These are phyloP conservation scores for Sturnira hondurensis DNA, from an alignment of 2,113 vertebrate species.

Conservation along the genomic window DNA sequence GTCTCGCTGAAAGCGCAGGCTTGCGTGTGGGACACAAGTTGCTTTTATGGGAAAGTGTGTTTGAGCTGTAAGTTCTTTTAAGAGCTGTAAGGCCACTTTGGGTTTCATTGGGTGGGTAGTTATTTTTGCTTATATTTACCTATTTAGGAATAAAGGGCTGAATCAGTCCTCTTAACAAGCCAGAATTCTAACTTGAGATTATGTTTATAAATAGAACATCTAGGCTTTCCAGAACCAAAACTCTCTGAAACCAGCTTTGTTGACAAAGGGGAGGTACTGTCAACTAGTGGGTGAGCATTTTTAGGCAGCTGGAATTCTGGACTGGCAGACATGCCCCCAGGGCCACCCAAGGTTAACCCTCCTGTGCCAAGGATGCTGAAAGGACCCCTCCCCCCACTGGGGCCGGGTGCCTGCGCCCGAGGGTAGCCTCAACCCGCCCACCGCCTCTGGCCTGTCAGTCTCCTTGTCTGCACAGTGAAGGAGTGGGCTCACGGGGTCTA, in stretches of 20 bases:
- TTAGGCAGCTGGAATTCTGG: background rate
- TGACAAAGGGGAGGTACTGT: background rate
- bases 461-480: fast-evolving
- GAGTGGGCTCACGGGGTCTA: fast-evolving
- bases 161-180: conserved; percentile 40
- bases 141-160: conserved; percentile 53
- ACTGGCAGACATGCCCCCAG: background rate
- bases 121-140: conserved; percentile 14
- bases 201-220: conserved; percentile 53
- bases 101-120: background rate
- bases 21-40: background rate
- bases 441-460: fast-evolving
- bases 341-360: background rate
- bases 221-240: conserved; percentile 26
- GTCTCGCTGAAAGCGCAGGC: background rate
- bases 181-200: conserved; percentile 42
- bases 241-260: background rate
- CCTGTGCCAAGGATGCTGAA: background rate
- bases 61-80: background rate
- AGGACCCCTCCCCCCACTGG: background rate
- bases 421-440: fast-evolving
- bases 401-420: fast-evolving
- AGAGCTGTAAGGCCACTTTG: background rate
- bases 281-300: background rate
- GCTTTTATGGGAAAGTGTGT: background rate